Evolutionary conservation across 2,888 invertebrate genomes (phyloP).

Genomic region (Cerceris ruficornis): DNA sequence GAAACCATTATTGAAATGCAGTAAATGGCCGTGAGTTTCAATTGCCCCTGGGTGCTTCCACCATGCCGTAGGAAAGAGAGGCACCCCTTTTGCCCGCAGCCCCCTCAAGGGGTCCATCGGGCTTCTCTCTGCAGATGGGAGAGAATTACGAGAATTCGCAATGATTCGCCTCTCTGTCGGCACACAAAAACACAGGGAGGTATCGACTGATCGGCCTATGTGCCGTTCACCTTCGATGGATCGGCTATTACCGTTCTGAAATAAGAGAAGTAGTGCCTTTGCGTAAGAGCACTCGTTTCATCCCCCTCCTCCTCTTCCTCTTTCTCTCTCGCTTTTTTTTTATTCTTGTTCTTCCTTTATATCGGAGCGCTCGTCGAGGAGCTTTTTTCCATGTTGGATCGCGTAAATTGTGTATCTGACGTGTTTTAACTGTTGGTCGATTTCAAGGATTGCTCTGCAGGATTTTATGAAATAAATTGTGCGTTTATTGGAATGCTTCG

Average conservation of each 20-base stretch:
- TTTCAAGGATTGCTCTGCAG: no score
- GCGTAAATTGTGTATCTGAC: no score
- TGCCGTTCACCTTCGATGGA: constrained; percentile 27
- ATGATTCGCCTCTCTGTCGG: constrained; percentile 62
- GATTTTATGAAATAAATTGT: no score
- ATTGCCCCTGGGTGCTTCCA: constrained; percentile 69
- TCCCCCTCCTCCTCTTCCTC: background rate
- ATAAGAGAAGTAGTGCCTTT: constrained; percentile 9
- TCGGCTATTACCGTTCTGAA: constrained; percentile 14
- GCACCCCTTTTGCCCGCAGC: constrained; percentile 27
- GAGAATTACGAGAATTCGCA: constrained; percentile 68
- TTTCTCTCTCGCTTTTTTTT: no score
- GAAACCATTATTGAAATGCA: constrained; percentile 72
- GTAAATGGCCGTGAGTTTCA: constrained; percentile 72
- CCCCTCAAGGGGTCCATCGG: background rate
- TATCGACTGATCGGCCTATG: constrained; percentile 46
- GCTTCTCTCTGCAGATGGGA: constrained; percentile 48
- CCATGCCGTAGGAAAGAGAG: constrained; percentile 63
- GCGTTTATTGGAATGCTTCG: no score
- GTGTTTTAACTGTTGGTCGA: no score
- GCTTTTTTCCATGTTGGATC: no score
- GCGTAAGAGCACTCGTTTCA: background rate
- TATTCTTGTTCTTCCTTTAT: no score
- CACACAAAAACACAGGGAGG: constrained; percentile 51
- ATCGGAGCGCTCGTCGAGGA: no score